Conservation (phyloP, 2,113 vertebrate species). For the Nothocercus julius region DNA sequence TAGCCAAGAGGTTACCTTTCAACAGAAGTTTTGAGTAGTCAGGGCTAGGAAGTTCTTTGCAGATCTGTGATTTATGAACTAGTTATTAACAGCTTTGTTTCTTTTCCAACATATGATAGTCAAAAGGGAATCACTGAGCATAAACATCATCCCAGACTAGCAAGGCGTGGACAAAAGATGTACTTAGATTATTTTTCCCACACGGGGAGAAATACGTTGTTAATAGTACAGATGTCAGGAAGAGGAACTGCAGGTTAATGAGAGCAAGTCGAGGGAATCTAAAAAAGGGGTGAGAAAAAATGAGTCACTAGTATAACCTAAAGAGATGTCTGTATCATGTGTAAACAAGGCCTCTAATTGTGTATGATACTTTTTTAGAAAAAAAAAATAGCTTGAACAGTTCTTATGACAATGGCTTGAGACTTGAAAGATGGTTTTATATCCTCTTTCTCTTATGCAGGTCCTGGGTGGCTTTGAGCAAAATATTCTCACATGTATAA, state of each 20-base stretch:
- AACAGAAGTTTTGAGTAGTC: not conserved
- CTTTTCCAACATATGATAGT: not conserved
- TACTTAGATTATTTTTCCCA: not conserved
- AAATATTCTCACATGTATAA: constrained; percentile 12
- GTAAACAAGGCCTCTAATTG: constrained; percentile 24
- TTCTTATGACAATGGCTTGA: not conserved
- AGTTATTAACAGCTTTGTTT: not conserved
- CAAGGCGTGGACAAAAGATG: not conserved
- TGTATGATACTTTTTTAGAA: constrained; percentile 5
- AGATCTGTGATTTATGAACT: not conserved
- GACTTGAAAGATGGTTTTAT: not conserved
- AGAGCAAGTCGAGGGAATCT: not conserved
- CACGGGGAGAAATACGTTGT: not conserved
- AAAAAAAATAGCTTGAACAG: not conserved
- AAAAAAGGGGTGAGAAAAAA: not conserved
- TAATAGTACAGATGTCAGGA: not conserved
- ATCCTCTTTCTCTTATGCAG: not conserved
- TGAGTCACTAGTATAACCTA: not conserved
- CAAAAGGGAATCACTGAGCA: not conserved
- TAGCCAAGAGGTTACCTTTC: not conserved
- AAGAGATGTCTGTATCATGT: not conserved
- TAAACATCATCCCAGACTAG: not conserved
- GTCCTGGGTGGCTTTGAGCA: not conserved
- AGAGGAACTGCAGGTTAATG: not conserved
- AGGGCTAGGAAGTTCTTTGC: not conserved